A percentile compares a stretch with the other conserved stretches of the same genome.
phyloP scores from a whole-genome alignment of 2,888 invertebrate species.

The Sarcophaga rosellei region DNA sequence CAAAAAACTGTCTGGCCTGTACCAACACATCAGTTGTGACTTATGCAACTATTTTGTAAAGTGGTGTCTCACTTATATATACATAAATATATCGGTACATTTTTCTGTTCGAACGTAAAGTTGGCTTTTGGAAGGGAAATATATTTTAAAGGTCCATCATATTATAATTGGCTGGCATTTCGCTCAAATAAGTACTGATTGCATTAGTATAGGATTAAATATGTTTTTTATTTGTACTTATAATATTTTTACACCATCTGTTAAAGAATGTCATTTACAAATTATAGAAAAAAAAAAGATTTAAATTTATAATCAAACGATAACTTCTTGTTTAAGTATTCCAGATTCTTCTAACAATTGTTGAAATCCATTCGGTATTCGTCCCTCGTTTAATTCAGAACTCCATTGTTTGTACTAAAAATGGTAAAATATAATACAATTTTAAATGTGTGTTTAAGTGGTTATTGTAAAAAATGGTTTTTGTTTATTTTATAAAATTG shows the following conservation, averaged over 20 bases:
- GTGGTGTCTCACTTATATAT: no score
- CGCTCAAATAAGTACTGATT: no score
- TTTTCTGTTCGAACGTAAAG: no score
- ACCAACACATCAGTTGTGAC: no score
- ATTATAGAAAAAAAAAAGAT: not conserved
- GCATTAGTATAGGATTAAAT: no score
- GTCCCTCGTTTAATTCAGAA: conserved; percentile 90
- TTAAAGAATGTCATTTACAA: not conserved
- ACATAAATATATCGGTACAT: no score
- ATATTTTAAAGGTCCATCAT: no score
- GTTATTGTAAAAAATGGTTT: not conserved
- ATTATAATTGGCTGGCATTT: no score
- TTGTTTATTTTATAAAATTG: conserved; percentile 41
- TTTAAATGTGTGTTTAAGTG: conserved; percentile 50
- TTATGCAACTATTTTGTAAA: no score
- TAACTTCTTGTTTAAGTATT: conserved; percentile 86
- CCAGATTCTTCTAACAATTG: conserved; percentile 89
- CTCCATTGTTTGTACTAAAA: conserved; percentile 91
- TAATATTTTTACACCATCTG: not conserved
- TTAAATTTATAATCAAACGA: conserved; percentile 54
- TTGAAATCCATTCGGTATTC: conserved; percentile 90
- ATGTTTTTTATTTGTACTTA: no score
- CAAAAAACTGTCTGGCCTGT: no score
- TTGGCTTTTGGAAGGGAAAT: no score
- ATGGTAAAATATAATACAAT: conserved; percentile 33